Conservation (phyloP, 2,797 vertebrate species). For the Gallinago solitaria region DNA sequence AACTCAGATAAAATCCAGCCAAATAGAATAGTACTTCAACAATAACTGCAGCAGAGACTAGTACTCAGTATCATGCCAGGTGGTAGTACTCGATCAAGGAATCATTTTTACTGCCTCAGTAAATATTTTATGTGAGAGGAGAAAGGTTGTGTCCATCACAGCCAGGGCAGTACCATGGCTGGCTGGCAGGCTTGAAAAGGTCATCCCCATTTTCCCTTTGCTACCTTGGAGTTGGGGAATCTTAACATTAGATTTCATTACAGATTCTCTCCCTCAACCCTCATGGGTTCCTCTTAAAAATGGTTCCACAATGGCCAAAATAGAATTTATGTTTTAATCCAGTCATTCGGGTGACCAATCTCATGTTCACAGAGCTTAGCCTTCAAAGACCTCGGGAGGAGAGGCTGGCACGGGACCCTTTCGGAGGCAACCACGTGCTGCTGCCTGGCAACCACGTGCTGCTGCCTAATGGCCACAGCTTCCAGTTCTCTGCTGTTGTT, state of each 20-base stretch:
- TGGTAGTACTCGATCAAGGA: not conserved
- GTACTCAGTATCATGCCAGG: not conserved
- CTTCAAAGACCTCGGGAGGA: not conserved
- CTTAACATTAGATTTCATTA: not conserved
- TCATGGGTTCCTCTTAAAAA: not conserved
- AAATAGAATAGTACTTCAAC: not conserved
- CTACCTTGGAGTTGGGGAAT: fast-evolving
- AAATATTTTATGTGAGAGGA: not conserved
- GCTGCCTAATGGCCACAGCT: not conserved
- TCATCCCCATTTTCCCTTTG: not conserved
- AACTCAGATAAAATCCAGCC: not conserved
- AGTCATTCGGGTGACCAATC: not conserved
- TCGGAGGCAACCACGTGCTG: fast-evolving
- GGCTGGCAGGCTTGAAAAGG: not conserved
- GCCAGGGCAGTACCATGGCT: not conserved
- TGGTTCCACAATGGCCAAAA: not conserved
- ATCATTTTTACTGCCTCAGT: not conserved
- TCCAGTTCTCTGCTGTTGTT: not conserved
- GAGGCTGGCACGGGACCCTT: fast-evolving
- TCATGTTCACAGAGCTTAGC: not conserved
- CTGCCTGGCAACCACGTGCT: fast-evolving
- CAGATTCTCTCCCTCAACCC: not conserved
- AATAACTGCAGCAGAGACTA: not conserved
- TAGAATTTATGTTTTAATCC: not conserved
- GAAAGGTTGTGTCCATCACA: not conserved